phyloP scores from a whole-genome alignment of 37 sponge, comb jelly and placozoan species.

The Mnemiopsis leidyi region DNA sequence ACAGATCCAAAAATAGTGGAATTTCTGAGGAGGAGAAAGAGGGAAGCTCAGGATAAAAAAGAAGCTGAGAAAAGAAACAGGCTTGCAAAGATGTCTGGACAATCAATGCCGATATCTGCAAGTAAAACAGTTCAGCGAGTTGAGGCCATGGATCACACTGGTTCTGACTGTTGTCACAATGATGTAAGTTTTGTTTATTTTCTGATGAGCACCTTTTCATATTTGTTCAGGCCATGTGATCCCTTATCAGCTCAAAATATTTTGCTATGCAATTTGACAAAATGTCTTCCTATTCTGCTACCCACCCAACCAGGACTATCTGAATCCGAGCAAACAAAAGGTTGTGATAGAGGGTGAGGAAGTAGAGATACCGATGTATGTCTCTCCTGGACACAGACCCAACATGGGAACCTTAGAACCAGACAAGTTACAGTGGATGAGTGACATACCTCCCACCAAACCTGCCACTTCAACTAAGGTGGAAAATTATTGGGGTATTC shows the following conservation, averaged over 20 bases:
- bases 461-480: not conserved
- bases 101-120: not conserved
- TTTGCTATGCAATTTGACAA: too few relatives aligned
- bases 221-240: too few relatives aligned
- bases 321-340: not conserved
- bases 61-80: not conserved
- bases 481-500: too few relatives aligned
- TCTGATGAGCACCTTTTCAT: too few relatives aligned
- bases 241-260: too few relatives aligned
- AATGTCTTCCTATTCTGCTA: too few relatives aligned
- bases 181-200: too few relatives aligned
- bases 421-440: conserved; percentile 61
- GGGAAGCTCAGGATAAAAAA: conserved; percentile 2
- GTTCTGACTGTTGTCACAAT: too few relatives aligned
- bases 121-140: too few relatives aligned
- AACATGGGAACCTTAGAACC: conserved; percentile 30
- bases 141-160: not conserved
- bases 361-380: conserved; percentile 52
- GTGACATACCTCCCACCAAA: not conserved
- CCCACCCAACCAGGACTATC: not conserved
- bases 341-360: conserved; percentile 28
- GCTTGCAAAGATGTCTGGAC: not conserved
- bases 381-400: not conserved
- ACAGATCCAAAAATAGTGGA: conserved; percentile 31
- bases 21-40: conserved; percentile 16